Evolutionary conservation across 2,888 invertebrate species (phyloP).

Genomic region (Cyclophora punctaria): DNA sequence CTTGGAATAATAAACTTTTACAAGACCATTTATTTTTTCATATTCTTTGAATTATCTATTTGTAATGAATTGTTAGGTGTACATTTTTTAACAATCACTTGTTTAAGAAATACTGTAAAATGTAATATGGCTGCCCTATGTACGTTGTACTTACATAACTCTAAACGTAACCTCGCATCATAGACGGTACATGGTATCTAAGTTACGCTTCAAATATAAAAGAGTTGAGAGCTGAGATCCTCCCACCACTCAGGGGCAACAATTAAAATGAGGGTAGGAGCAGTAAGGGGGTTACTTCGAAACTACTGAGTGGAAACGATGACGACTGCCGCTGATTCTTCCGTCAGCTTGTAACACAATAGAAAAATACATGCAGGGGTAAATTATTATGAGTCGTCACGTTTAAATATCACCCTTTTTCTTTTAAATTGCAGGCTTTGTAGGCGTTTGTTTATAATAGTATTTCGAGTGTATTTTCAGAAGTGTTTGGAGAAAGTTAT

Average conservation of each 20-base stretch:
- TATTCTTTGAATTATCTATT: no score
- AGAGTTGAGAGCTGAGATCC: conserved; percentile 58
- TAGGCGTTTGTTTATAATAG: conserved; percentile 9
- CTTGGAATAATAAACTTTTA: no score
- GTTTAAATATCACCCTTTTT: conserved; percentile 16
- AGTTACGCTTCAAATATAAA: conserved; percentile 48
- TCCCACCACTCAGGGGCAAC: conserved; percentile 67
- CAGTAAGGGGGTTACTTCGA: conserved; percentile 35
- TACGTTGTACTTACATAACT: no score
- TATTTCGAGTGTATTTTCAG: no score
- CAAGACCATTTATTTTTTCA: no score
- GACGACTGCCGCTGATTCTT: conserved; percentile 34
- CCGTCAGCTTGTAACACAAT: conserved; percentile 36
- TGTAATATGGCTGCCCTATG: no score
- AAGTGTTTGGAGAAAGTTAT: no score
- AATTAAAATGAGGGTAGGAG: conserved; percentile 64
- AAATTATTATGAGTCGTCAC: conserved; percentile 53
- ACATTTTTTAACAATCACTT: no score
- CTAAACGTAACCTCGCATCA: no score
- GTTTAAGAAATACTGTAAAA: no score
- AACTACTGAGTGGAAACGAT: conserved; percentile 65
- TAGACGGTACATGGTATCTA: no score
- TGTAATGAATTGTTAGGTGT: no score
- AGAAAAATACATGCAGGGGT: conserved; percentile 51
- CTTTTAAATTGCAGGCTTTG: conserved; percentile 2